These are phyloP conservation scores for Diploscapter pachys DNA, from an alignment of 1,140 invertebrate genomes.

Conservation along the genomic window DNA sequence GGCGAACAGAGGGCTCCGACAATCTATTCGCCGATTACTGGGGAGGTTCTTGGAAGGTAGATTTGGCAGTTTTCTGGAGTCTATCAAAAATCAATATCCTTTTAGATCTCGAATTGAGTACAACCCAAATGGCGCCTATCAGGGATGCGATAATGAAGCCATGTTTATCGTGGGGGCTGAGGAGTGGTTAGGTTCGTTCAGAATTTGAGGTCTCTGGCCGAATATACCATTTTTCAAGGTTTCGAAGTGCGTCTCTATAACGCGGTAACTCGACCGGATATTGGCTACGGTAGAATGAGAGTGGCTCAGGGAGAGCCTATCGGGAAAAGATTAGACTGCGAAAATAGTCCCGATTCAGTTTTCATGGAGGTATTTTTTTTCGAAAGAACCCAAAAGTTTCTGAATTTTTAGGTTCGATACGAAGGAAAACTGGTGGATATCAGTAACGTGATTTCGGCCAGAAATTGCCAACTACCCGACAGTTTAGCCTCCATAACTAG, in stretches of 20 bases:
- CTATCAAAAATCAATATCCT: constrained; percentile 44
- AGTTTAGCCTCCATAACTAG: too few relatives aligned
- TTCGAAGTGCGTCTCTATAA: constrained; percentile 56
- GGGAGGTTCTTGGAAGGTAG: constrained; percentile 31
- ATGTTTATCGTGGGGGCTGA: constrained; percentile 55
- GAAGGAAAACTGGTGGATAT: constrained; percentile 52
- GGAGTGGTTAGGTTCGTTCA: constrained; percentile 47
- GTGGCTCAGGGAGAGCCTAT: constrained; percentile 54
- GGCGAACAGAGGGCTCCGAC: constrained; percentile 31
- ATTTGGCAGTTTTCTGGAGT: constrained; percentile 17
- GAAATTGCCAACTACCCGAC: constrained; percentile 35
- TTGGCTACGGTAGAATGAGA: constrained; percentile 47
- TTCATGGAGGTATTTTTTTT: constrained; percentile 46
- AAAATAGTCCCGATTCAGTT: constrained; percentile 45
- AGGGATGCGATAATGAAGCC: constrained; percentile 54
- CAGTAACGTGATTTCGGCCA: constrained; percentile 49
- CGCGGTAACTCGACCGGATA: constrained; percentile 47
- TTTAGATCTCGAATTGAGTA: constrained; percentile 43
- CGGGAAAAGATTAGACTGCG: constrained; percentile 43
- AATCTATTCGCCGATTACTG: constrained; percentile 36
- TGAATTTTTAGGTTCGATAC: constrained; percentile 43
- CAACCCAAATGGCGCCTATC: constrained; percentile 40
- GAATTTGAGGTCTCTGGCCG: constrained; percentile 6
- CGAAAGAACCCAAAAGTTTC: neutral
- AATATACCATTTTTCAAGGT: constrained; percentile 38